Percentiles rank a stretch among this genome's conserved stretches.
Conservation (phyloP, 2,113 vertebrate genomes). For the Synodontis membranacea region DNA sequence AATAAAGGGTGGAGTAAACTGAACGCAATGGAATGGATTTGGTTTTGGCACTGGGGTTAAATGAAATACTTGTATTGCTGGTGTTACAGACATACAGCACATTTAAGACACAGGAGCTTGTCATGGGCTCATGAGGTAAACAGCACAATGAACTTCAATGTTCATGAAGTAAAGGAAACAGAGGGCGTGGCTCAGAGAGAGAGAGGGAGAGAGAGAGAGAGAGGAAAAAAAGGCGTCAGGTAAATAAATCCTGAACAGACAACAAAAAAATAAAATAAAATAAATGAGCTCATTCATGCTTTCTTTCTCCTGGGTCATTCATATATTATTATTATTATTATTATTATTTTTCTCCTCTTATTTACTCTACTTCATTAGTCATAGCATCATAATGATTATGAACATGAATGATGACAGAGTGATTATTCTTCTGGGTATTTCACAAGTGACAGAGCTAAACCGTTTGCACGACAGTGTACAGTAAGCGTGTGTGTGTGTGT, state of each 20-base stretch:
- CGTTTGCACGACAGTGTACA: neutral
- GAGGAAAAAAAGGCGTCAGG: conserved; percentile 10
- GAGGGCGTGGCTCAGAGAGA: neutral
- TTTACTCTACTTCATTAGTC: neutral
- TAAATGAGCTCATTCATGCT: neutral
- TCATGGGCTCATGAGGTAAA: neutral
- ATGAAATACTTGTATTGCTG: neutral
- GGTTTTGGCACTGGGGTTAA: too few species aligned
- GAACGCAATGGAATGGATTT: neutral
- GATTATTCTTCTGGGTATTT: neutral
- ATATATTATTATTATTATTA: too few species aligned
- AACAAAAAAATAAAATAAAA: neutral
- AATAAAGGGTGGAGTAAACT: neutral
- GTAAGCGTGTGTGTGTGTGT: neutral
- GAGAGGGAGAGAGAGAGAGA: too few species aligned
- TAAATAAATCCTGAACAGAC: conserved; percentile 1
- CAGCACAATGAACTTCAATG: neutral
- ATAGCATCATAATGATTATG: too few species aligned
- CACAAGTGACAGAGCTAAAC: neutral
- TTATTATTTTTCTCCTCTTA: too few species aligned
- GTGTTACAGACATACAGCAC: neutral
- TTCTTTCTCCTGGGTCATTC: neutral
- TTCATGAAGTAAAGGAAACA: neutral
- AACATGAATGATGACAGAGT: neutral
- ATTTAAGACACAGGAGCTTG: neutral